Evolutionary conservation across 2,888 invertebrate species (phyloP), one percentile per base, ranked within the genome.

Genomic region (Lottia gigantea): DNA sequence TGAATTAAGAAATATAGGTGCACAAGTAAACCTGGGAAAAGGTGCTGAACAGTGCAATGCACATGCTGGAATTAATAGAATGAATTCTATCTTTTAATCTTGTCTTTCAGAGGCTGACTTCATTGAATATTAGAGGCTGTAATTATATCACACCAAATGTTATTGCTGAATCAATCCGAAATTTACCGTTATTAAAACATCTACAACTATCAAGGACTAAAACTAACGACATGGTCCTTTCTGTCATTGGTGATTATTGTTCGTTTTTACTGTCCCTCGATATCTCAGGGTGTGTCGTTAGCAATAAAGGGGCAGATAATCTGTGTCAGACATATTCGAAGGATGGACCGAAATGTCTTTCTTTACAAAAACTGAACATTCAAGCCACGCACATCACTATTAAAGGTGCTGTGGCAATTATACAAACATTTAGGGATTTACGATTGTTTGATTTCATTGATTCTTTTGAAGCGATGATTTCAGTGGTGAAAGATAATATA

Each of bases 161-260:
- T 45, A 63, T 83, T 14, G 62, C 72, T 31, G 77, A 82, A 14
- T 62, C 80, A 11, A 71, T 78, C 6, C 46, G 62, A 31, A 46
- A 64, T 23, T 55, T 80, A 14, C 77, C 83, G 15, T 65, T 66
- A 3, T 61, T 83, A 15, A 61, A 71, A 16, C 47, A 64, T 2
- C 71, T 83, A 6, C 74, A 78, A 45, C 75, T 83, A 0, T 68
- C 69, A 2, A 70, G 71, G 15, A 83, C 81, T 11, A 80, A 80
- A 70, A 75, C 76, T 26, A 78, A 76, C 64, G 81, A 82, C 55
- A 78, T 77, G 40, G 81, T 83, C 11, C 67, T 82, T 19, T 69
- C 75, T 64, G 47, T 68, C 8, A 74, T 81, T 63, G 80, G 71
- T 1, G 31, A 46, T 12, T 61, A 23, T 19, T 75, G 72, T 19